These are phyloP conservation scores for Xestoiulus laeticollis DNA, from an alignment of 2,888 invertebrate genomes.

Conservation along the genomic window DNA sequence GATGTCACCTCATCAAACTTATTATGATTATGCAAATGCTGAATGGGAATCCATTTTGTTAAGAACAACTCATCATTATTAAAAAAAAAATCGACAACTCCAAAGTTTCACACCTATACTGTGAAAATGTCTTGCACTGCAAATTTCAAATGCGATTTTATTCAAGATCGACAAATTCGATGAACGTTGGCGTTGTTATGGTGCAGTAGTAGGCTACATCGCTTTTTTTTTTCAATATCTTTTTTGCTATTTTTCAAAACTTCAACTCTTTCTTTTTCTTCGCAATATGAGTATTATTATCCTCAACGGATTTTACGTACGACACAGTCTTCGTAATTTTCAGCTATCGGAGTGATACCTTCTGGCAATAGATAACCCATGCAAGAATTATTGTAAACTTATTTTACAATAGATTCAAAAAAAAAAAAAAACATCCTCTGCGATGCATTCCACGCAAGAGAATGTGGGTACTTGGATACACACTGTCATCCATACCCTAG, in stretches of 20 bases:
- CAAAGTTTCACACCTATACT: neutral
- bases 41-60: no score
- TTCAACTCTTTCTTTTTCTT: neutral
- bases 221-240: neutral
- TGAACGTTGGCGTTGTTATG: neutral
- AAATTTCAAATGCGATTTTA: conserved; percentile 25
- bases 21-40: no score
- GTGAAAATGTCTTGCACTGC: neutral
- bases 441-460: no score
- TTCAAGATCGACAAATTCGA: neutral
- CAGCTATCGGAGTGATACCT: conserved; percentile 38
- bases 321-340: neutral
- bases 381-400: neutral
- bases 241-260: neutral
- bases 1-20: no score
- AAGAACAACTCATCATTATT: neutral
- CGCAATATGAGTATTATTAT: neutral
- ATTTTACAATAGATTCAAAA: no score
- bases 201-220: neutral
- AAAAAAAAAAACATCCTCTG: no score
- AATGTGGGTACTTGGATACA: neutral
- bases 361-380: neutral
- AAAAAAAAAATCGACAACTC: no score
- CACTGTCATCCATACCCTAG: neutral
- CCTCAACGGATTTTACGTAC: neutral